Base-by-base conservation (phyloP, 1,140 invertebrate species). In the Pseudomyrmex flavicornis region DNA sequence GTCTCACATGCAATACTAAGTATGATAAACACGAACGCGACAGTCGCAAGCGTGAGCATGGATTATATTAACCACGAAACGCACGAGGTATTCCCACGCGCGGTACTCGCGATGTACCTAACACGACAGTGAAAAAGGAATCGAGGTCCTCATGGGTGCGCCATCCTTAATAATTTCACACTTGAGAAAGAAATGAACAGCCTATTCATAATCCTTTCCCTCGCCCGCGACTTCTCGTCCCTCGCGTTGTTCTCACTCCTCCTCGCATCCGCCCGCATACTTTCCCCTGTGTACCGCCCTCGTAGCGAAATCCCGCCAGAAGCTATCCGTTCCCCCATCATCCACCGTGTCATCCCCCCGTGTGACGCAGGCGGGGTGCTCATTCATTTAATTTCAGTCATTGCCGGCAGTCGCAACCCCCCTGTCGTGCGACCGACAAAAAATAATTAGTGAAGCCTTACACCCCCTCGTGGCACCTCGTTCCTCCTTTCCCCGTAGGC, bases 401-500 rank as follows among this genome's bases (percentile, higher is more conserved):
- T 90, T 90, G 91, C 86, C 86, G 89, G 86, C 88, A 89, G 88
- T 89, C 89, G 90, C 92, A 91, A 92, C 92, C 92, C 93, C 93
- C 93, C 91, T 92, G 91, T 93, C 91, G 92, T 90, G 92, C 91
- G 91, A 86, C 90, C 91, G 90, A 93, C 93, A 93, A 94, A 94
- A 93, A 94, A 93, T 93, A 93, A 94, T 93, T 94, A 94, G 93
- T 92, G 92, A 93, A 94, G 92, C 93, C 93, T 92, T 93, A 93
- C 90, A 89, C 91, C 91, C 92, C 79, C 26, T 52, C 82, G 75
- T 69, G 66, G 54, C 72, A 58, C 74, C 74, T 68, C 62, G 66
- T 75, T 66, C 56, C 62, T 61, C 74, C 50, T 66, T 73, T 50
- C 77, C n/a, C 74, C 63, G 20, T 56, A 80, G 54, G 70, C 84